phyloP scores from a whole-genome alignment of 2,888 invertebrate genomes.

The Trimorus sp. region DNA sequence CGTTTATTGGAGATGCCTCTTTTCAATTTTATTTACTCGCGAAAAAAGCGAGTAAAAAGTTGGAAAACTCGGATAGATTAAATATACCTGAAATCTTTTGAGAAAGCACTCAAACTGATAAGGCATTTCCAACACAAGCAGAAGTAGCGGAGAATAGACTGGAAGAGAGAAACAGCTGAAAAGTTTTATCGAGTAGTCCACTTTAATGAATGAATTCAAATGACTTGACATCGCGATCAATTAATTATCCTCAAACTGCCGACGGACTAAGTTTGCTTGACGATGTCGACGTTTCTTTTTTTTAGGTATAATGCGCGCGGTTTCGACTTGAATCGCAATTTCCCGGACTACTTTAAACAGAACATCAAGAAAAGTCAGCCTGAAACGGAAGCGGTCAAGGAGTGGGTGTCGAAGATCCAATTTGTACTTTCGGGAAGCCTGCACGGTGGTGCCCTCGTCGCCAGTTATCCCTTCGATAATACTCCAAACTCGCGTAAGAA shows the following conservation, averaged over 20 bases:
- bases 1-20: slow-evolving; percentile 39
- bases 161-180: neutral
- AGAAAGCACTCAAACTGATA: slow-evolving; percentile 54
- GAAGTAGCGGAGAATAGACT: slow-evolving; percentile 8
- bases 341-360: slow-evolving; percentile 96
- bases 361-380: slow-evolving; percentile 94
- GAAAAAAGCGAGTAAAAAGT: slow-evolving; percentile 31
- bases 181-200: slow-evolving; percentile 27
- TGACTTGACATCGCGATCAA: slow-evolving; percentile 7
- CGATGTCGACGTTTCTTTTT: slow-evolving; percentile 12
- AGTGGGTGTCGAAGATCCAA: slow-evolving; percentile 96
- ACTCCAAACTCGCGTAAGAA: slow-evolving; percentile 95
- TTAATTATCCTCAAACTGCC: slow-evolving; percentile 30
- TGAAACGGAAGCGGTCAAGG: slow-evolving; percentile 96
- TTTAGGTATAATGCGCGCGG: slow-evolving; percentile 92
- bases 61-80: slow-evolving; percentile 43
- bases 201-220: slow-evolving; percentile 17
- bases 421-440: slow-evolving; percentile 97
- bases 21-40: slow-evolving; percentile 56
- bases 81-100: slow-evolving; percentile 41
- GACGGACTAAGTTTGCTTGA: slow-evolving; percentile 10
- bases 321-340: slow-evolving; percentile 96
- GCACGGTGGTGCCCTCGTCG: slow-evolving; percentile 97
- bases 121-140: slow-evolving; percentile 21
- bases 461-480: slow-evolving; percentile 98